Percentiles rank a stretch among this genome's conserved stretches.
phyloP scores from a whole-genome alignment of 2,113 vertebrate species.

The Brevimyrus niger region DNA sequence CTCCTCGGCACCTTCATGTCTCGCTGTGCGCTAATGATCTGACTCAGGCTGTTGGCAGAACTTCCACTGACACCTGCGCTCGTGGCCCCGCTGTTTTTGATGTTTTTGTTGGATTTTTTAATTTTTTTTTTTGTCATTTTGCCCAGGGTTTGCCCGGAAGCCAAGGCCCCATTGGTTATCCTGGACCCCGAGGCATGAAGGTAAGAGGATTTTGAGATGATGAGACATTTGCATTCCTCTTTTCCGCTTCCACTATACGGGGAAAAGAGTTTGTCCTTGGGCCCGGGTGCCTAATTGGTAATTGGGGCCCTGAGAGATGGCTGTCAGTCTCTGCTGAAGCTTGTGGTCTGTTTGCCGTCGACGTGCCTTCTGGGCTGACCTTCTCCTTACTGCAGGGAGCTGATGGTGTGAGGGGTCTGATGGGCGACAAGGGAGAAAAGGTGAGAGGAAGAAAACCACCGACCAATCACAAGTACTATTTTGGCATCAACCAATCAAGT shows the following conservation, averaged over 20 bases:
- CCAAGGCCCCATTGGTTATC: constrained; percentile 76
- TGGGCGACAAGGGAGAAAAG: constrained; percentile 84
- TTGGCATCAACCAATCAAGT: background rate
- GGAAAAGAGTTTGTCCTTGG: background rate
- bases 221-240: background rate
- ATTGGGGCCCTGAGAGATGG: constrained; percentile 35
- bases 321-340: background rate
- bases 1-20: background rate
- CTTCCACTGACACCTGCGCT: background rate
- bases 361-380: background rate
- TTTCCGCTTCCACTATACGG: background rate
- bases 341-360: background rate
- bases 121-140: background rate
- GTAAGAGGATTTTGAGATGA: constrained; percentile 49
- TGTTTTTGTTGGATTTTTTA: background rate
- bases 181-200: constrained; percentile 83
- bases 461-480: background rate
- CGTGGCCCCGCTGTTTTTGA: background rate
- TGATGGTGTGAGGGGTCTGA: constrained; percentile 77
- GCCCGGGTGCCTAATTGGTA: constrained; percentile 23
- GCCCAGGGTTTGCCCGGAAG: constrained; percentile 67
- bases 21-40: background rate
- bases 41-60: background rate
- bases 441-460: constrained; percentile 48
- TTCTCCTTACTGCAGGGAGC: constrained; percentile 66